Evolutionary conservation across 2,888 invertebrate genomes (phyloP), one percentile per base, ranked within the genome.

Genomic region (Geotrupes spiniger): DNA sequence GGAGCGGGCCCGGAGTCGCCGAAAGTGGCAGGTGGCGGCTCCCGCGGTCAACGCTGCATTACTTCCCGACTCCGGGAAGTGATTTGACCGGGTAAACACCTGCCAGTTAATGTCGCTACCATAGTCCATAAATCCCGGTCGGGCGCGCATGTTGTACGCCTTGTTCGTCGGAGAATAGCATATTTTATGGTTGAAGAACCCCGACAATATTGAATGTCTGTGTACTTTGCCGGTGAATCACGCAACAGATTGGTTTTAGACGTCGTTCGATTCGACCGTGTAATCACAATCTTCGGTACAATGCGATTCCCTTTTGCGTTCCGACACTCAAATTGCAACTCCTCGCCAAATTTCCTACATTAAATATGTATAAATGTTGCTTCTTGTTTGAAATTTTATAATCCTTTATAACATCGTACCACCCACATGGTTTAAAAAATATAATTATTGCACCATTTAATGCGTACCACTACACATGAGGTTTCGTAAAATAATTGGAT

Each of bases 71-170:
- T 67, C 62, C 62, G 54, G 42, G 63, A 65, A 65, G 64, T 69
- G 70, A 70, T 69, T 70, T 66, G 60, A 62, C 65, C 69, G 60
- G 58, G 61, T 62, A 66, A 63, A 68, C 65, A 63, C 66, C 66
- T 63, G 64, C 65, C 62, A 59, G 62, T 60, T 61, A 60, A 63
- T 63, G 61, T 63, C 62, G 56, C 54, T 49, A 57, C 52, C 53
- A 46, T 47, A 45, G 49, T 52, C 33, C 33, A 33, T 33, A 33
- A 33, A 33, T 33, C 33, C 15, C 33, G 33, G 33, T 42, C 31
- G n/a, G 42, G 14, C 39, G 37, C 26, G 39, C 36, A 46, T 21
- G 40, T 29, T 36, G 15, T 12, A 17, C 39, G 4, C 21, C 17
- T 25, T 33, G 2, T 11, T 33, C 25, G 38, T 39, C 12, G 25